Base-by-base conservation (phyloP, 2,888 invertebrate genomes). In the Apodemia mormo region DNA sequence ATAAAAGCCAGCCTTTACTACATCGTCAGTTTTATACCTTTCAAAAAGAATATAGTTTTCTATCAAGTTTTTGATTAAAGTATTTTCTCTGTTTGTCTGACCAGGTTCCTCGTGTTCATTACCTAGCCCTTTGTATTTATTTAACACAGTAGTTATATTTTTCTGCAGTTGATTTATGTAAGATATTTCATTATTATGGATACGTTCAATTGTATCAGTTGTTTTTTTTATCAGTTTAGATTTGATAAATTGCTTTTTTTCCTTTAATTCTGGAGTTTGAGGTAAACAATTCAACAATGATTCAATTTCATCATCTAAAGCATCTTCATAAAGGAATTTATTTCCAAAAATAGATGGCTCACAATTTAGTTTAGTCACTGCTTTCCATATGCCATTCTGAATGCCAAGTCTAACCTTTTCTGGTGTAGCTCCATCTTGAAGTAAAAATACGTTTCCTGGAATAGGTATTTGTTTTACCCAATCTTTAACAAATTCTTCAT, bases 291-390 rank as follows among this genome's bases (percentile, higher is more conserved):
- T 74, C 4, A 92, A 70, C 61, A 92, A 74, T 12, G 80, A 79
- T 74, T 89, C 90, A 14, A 91, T 76, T 72, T 89, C 89, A 56
- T 87, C 82, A 65, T 87, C 88, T 37, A 92, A 78, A 3, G 82
- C 73, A 70, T 89, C 87, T 78, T 87, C 83, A 67, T 81, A 88
- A 68, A 83, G 80, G 74, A 85, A 85, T 5, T 78, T 77, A 70
- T 90, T 84, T 8, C 75, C 58, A 68, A 82, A 77, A 49, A 78
- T 77, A 2, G 74, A 77, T 1, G 85, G 85, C 54, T 86, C 81
- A 75, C 83, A 79, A 76, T 85, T 83, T 8, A 88, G 66, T 75
- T 86, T 87, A 0, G 81, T 81, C 1, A 88, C 76, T 12, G 78
- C 78, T 80, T 86, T 84, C 84, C 84, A 86, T 49, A 88, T 75